Base-by-base conservation (phyloP, 2,113 vertebrate genomes). In the Oenanthe oenanthe region DNA sequence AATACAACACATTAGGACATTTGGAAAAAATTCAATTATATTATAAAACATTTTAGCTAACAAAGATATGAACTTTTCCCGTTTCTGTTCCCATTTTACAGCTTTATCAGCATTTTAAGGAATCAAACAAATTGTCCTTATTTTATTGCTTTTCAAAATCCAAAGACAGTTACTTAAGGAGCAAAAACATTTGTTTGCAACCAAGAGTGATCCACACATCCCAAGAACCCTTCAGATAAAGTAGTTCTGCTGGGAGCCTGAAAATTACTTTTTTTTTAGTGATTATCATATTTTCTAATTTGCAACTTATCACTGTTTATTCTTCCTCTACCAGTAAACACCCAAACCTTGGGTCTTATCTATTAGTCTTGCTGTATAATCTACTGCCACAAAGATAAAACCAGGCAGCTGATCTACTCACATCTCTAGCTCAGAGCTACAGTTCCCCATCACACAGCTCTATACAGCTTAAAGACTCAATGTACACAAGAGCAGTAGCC, bases 81-180 rank as follows among this genome's bases (percentile, higher is more conserved):
- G 21, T 47, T 86, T 86, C 57, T 70, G 50, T 96, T 97, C 48
- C 57, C 78, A 84, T 96, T 96, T 97, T 87, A 97, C 51, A 97
- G 71, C 71, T 95, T 85, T 86, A 91, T 34, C 79, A 88, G 91
- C 31, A n/a, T 94, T 93, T 96, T 81, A 94, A 96, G 47, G 62
- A 85, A 54, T 68, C 74, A 89, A 90, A 28, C 29, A 60, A 42
- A 90, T 74, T 94, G 89, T 71, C 51, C 68, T 93, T 82, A 90
- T 82, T 96, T 94, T 56, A 88, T 43, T 54, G 58, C 7, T 75
- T 97, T 95, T 24, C 34, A 13, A 89, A 85, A 66, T 24, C 22
- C 34, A 96, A 95, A 82, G 93, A 83, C 56, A 88, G 93, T 83
- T 94, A 97, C 83, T 85, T 94, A n/a, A 88, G 91, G 74, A 96